These are phyloP conservation scores for Tipula lateralis DNA, from an alignment of 2,888 invertebrate species.

Conservation along the genomic window DNA sequence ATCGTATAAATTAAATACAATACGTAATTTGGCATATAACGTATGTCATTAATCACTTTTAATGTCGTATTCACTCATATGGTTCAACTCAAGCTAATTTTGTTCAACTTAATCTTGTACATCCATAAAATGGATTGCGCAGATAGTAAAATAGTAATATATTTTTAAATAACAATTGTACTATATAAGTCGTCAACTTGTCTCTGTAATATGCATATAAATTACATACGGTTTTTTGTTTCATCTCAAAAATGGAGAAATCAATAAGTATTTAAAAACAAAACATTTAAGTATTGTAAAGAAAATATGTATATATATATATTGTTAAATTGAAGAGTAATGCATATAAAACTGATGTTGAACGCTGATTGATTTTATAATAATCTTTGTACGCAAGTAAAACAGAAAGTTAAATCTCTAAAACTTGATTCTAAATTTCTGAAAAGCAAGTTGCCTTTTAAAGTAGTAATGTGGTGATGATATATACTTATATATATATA, in stretches of 20 bases:
- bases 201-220: background rate
- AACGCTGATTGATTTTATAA: background rate
- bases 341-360: background rate
- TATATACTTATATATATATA: background rate
- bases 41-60: background rate
- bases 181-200: background rate
- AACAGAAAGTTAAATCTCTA: slow-evolving; percentile 1
- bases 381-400: background rate
- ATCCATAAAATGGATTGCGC: background rate
- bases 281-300: background rate
- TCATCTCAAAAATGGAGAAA: background rate
- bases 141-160: background rate
- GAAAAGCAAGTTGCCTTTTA: background rate
- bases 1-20: background rate
- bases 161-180: background rate
- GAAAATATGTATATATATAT: background rate
- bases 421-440: background rate
- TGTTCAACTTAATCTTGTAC: background rate
- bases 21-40: background rate
- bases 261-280: background rate
- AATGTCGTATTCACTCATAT: background rate
- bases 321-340: background rate
- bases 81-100: background rate
- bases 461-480: background rate
- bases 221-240: background rate